Conservation (phyloP, 2,797 vertebrate genomes). For the Myotis vivesi region DNA sequence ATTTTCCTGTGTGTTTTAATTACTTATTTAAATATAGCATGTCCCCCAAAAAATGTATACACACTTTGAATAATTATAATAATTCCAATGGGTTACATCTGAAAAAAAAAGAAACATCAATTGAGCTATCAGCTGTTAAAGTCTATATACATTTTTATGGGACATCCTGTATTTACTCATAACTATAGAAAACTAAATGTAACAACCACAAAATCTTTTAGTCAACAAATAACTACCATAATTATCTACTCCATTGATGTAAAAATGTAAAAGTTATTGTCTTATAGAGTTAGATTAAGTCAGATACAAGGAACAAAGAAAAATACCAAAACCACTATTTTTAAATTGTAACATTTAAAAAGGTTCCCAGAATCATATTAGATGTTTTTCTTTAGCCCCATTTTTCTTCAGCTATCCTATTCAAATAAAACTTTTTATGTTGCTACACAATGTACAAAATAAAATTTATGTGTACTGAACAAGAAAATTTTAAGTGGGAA, state of each 20-base stretch:
- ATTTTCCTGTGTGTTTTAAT: accelerated
- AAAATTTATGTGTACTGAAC: neutral
- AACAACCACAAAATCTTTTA: constrained; percentile 50
- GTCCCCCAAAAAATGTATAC: too few species aligned
- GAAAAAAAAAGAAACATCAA: too few species aligned
- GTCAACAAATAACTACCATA: constrained; percentile 7
- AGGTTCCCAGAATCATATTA: constrained; percentile 23
- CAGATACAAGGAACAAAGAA: neutral
- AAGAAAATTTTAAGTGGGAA: constrained; percentile 41
- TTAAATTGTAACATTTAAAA: constrained; percentile 49
- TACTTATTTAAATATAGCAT: neutral
- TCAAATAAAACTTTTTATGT: constrained; percentile 48
- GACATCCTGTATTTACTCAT: neutral
- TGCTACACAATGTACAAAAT: neutral
- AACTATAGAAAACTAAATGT: constrained; percentile 30
- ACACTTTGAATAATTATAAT: too few species aligned
- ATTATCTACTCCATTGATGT: neutral
- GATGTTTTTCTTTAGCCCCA: neutral
- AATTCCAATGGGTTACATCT: too few species aligned
- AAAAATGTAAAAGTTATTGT: neutral
- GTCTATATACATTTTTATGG: too few species aligned
- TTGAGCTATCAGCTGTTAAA: too few species aligned
- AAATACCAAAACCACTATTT: constrained; percentile 20
- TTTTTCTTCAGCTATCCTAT: constrained; percentile 22
- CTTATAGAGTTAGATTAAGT: constrained; percentile 6